A percentile compares a stretch with the other conserved stretches of the same genome.
Evolutionary conservation across 2,888 invertebrate genomes (phyloP).

Genomic region (Itoplectis maculator): DNA sequence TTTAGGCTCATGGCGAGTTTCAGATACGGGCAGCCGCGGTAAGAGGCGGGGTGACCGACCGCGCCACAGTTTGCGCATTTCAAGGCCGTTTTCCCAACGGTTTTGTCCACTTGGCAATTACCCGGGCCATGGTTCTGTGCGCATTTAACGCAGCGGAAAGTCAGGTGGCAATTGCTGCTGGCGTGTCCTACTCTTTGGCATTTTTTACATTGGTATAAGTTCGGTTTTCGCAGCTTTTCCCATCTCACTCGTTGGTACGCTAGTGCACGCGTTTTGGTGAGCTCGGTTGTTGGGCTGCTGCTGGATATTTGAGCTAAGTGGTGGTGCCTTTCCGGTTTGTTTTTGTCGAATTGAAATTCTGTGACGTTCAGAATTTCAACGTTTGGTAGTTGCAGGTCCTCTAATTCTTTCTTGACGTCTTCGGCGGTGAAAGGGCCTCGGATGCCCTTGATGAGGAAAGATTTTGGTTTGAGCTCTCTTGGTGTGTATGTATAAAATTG

Average conservation of each 20-base stretch:
- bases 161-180: constrained; percentile 26
- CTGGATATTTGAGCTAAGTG: constrained; percentile 38
- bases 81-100: constrained; percentile 22
- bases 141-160: constrained; percentile 58
- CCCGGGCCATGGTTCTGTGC: constrained; percentile 30
- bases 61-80: constrained; percentile 47
- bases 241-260: constrained; percentile 46
- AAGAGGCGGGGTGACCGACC: constrained; percentile 48
- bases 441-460: constrained; percentile 1
- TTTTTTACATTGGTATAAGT: constrained; percentile 40
- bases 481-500: constrained; percentile 6
- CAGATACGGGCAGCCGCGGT: constrained; percentile 44
- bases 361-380: constrained; percentile 25
- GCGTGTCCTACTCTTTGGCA: constrained; percentile 31
- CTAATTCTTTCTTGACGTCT: no score
- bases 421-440: neutral
- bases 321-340: constrained; percentile 5
- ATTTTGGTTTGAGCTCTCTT: neutral
- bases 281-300: constrained; percentile 23
- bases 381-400: neutral
- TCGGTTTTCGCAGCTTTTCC: constrained; percentile 43
- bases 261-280: constrained; percentile 18
- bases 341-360: constrained; percentile 30
- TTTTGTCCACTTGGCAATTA: constrained; percentile 5
- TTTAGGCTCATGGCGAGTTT: constrained; percentile 17